Evolutionary conservation across 1,140 invertebrate species (phyloP).

Genomic region (Drosophila lacteicornis): DNA sequence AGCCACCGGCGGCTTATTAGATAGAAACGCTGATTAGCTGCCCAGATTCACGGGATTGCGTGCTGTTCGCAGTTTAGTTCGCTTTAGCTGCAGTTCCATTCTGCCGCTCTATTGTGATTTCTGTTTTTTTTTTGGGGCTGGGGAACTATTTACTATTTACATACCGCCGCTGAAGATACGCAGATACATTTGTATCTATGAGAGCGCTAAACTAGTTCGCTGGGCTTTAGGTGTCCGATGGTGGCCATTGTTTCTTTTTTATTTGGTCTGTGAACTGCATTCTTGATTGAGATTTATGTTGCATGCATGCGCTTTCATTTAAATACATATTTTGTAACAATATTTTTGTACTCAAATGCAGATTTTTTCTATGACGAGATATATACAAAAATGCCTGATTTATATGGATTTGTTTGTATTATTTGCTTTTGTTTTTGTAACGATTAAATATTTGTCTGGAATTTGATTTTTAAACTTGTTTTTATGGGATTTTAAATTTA

Average conservation of each 20-base stretch:
- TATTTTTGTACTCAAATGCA: constrained; percentile 4
- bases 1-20: constrained; percentile 64
- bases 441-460: background rate
- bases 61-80: constrained; percentile 40
- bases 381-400: background rate
- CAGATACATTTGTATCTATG: constrained; percentile 35
- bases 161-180: constrained; percentile 37
- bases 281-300: constrained; percentile 78
- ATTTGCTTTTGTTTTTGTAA: background rate
- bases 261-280: constrained; percentile 55
- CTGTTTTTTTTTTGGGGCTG: constrained; percentile 14
- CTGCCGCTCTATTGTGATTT: constrained; percentile 29
- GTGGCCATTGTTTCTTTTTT: constrained; percentile 26
- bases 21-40: constrained; percentile 70
- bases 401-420: background rate
- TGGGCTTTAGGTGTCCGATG: constrained; percentile 42
- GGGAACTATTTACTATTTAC: constrained; percentile 65
- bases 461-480: background rate
- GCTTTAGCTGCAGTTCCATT: constrained; percentile 31
- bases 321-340: constrained; percentile 3
- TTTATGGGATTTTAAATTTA: background rate
- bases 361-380: background rate
- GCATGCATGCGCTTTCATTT: constrained; percentile 24
- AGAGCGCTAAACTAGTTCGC: constrained; percentile 28
- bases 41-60: constrained; percentile 66